Conservation (phyloP, 2,888 invertebrate genomes). For the Dorcus parallelipipedus region DNA sequence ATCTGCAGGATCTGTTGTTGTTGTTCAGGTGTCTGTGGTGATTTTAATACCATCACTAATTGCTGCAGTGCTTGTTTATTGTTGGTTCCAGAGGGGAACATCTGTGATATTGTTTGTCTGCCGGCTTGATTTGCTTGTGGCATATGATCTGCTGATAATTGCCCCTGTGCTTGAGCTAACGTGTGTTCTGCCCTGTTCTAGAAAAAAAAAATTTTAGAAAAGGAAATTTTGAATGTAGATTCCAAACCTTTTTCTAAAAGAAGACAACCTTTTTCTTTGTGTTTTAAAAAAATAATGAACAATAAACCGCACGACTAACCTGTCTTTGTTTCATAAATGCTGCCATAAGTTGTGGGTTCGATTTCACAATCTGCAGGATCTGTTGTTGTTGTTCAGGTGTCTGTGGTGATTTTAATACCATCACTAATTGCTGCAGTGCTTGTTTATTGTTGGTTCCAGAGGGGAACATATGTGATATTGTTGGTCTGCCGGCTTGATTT, state of each 20-base stretch:
- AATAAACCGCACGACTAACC: constrained; percentile 42
- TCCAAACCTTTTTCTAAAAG: background rate
- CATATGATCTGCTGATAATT: constrained; percentile 38
- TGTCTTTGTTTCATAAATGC: constrained; percentile 89
- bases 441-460: constrained; percentile 52
- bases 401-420: constrained; percentile 84
- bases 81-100: constrained; percentile 25
- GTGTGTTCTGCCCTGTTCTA: no score
- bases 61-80: constrained; percentile 74
- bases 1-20: constrained; percentile 87
- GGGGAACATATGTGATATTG: constrained; percentile 20
- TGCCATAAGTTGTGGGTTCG: constrained; percentile 93
- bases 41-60: constrained; percentile 85
- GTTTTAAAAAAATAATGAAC: background rate
- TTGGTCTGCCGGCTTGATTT: constrained; percentile 25
- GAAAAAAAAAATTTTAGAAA: background rate
- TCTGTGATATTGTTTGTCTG: constrained; percentile 27
- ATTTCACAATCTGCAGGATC: constrained; percentile 84
- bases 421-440: constrained; percentile 82
- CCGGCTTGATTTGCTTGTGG: constrained; percentile 28
- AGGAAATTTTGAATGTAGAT: background rate
- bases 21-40: constrained; percentile 87
- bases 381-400: constrained; percentile 90
- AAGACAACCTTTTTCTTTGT: background rate
- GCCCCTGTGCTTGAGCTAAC: constrained; percentile 42